phyloP scores from a whole-genome alignment of 2,888 invertebrate genomes.

The Cosmia pyralina region DNA sequence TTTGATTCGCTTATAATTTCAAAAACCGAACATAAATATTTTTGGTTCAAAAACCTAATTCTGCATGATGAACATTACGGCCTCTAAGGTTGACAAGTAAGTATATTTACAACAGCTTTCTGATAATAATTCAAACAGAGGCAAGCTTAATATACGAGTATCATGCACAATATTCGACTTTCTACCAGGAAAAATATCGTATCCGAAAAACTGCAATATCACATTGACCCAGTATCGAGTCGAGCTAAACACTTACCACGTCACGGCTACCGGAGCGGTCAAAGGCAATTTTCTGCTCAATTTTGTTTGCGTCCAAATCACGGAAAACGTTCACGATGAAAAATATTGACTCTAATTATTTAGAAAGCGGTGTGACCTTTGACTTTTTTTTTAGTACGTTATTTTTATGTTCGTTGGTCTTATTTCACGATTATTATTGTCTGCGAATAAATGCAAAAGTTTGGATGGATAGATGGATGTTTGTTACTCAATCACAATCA shows the following conservation, averaged over 20 bases:
- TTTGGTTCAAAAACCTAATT: no score
- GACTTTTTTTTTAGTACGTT: background rate
- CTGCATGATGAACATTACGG: no score
- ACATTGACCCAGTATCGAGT: slow-evolving; percentile 12
- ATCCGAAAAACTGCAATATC: slow-evolving; percentile 34
- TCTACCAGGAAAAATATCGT: slow-evolving; percentile 11
- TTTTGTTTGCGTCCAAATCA: slow-evolving; percentile 43
- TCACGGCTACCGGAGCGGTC: slow-evolving; percentile 31
- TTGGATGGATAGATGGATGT: no score
- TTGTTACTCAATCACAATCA: no score
- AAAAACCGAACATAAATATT: no score
- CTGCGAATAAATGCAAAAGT: no score
- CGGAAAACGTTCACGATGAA: slow-evolving; percentile 44
- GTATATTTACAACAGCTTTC: no score
- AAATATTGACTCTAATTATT: slow-evolving; percentile 55
- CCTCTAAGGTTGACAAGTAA: no score
- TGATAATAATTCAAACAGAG: no score
- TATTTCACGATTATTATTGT: no score
- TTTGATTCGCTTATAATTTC: background rate
- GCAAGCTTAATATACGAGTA: background rate
- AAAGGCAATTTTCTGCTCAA: slow-evolving; percentile 45
- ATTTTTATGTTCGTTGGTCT: no score
- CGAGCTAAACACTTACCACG: slow-evolving; percentile 15
- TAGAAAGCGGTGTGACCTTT: slow-evolving; percentile 29
- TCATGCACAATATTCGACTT: background rate